phyloP scores from a whole-genome alignment of 2,888 invertebrate species.

The Tubulanus polymorphus region DNA sequence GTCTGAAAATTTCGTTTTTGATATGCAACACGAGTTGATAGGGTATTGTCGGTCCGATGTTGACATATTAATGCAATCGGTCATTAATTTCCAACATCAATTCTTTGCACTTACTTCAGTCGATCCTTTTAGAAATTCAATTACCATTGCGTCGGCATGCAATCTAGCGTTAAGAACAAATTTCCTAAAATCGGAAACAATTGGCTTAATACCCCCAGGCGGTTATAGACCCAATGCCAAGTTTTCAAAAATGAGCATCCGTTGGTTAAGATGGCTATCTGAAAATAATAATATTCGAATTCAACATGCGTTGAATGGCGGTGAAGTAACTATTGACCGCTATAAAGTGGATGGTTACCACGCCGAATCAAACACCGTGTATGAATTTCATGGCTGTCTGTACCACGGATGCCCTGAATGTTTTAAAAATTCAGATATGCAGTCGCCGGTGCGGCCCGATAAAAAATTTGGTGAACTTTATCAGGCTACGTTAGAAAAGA shows the following conservation, averaged over 20 bases:
- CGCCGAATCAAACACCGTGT: neutral
- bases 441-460: neutral
- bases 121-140: neutral
- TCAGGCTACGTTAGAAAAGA: constrained; percentile 1
- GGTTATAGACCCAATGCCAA: neutral
- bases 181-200: neutral
- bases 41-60: neutral
- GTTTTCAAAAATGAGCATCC: neutral
- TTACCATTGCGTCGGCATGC: constrained; percentile 5
- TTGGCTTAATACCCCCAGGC: neutral
- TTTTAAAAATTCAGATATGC: neutral
- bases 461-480: neutral
- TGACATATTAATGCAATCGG: neutral
- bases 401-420: neutral
- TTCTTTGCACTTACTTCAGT: neutral
- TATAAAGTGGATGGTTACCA: neutral
- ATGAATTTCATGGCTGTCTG: neutral
- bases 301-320: neutral
- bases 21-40: neutral
- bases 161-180: constrained; percentile 2
- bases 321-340: neutral
- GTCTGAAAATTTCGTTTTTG: neutral
- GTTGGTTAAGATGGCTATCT: constrained; percentile 18
- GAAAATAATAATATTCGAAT: neutral
- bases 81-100: neutral